Percentiles rank a stretch among this genome's conserved stretches.
Conservation (phyloP, 1,140 invertebrate genomes). For the Thalassaphorura encarpata region DNA sequence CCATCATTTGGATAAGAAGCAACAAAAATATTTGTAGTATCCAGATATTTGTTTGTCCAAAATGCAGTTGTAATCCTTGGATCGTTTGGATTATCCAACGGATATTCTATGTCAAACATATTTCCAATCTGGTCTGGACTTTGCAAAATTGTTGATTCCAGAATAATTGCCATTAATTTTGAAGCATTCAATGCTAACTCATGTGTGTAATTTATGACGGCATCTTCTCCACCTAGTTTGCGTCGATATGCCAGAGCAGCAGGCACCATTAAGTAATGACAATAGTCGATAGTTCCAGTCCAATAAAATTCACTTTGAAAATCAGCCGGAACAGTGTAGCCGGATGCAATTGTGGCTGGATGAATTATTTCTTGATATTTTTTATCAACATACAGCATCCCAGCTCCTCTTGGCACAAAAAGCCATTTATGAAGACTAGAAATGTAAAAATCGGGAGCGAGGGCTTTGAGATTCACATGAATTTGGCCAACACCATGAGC, state of each 20-base stretch:
- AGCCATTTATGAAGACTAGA: conserved; percentile 28
- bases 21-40: neutral
- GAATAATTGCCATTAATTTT: neutral
- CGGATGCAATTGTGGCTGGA: conserved; percentile 8
- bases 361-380: conserved; percentile 16
- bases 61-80: neutral
- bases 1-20: conserved; percentile 3
- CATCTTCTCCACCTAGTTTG: conserved; percentile 11
- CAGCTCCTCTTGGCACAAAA: conserved; percentile 7
- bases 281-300: conserved; percentile 27
- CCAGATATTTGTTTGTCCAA: neutral
- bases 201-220: conserved; percentile 6
- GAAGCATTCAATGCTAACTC: neutral
- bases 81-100: conserved; percentile 1
- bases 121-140: conserved; percentile 7
- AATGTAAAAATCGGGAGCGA: conserved; percentile 24
- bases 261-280: conserved; percentile 12
- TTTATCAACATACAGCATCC: conserved; percentile 20
- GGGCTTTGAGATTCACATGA: conserved; percentile 7
- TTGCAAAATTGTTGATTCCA: conserved; percentile 11
- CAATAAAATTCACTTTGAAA: conserved; percentile 27
- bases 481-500: conserved; percentile 27
- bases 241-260: conserved; percentile 17
- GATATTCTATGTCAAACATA: conserved; percentile 13
- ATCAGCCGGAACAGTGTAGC: neutral